Conservation (phyloP, 2,797 vertebrate species). For the Geotrypetes seraphini region DNA sequence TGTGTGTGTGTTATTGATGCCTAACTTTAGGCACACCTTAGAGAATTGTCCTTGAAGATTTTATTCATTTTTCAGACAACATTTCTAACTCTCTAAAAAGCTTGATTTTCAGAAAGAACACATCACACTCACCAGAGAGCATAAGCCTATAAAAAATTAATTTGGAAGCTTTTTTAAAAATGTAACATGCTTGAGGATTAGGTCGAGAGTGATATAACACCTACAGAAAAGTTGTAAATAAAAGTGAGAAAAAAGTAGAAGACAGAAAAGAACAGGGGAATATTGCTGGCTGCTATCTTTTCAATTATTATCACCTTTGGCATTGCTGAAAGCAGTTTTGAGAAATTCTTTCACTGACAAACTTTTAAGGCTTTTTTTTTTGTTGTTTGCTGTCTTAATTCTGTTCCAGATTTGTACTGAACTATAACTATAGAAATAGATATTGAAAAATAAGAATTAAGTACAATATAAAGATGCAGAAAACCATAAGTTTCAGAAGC, state of each 20-base stretch:
- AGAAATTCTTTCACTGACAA: slow-evolving; percentile 4
- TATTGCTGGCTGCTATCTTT: not conserved
- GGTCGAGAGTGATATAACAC: slow-evolving; percentile 1
- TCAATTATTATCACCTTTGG: slow-evolving; percentile 14
- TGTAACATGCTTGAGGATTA: slow-evolving; percentile 31
- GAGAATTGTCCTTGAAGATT: no score
- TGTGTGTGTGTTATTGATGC: no score
- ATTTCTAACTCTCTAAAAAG: not conserved
- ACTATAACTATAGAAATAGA: no score
- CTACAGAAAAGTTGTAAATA: not conserved
- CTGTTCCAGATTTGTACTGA: not conserved
- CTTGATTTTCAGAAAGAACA: slow-evolving; percentile 20
- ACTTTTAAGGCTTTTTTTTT: slow-evolving; percentile 9
- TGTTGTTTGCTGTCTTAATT: slow-evolving; percentile 8
- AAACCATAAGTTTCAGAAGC: not conserved
- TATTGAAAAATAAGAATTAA: slow-evolving; percentile 1
- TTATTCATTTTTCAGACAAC: no score
- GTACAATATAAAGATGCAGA: not conserved
- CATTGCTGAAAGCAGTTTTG: not conserved
- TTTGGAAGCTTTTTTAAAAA: slow-evolving; percentile 25
- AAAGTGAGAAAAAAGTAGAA: slow-evolving; percentile 5
- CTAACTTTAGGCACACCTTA: no score
- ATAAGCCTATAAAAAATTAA: slow-evolving; percentile 29
- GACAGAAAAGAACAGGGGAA: not conserved
- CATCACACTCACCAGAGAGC: slow-evolving; percentile 14